phyloP scores from a whole-genome alignment of 2,888 invertebrate species.

The Dynastes maya region DNA sequence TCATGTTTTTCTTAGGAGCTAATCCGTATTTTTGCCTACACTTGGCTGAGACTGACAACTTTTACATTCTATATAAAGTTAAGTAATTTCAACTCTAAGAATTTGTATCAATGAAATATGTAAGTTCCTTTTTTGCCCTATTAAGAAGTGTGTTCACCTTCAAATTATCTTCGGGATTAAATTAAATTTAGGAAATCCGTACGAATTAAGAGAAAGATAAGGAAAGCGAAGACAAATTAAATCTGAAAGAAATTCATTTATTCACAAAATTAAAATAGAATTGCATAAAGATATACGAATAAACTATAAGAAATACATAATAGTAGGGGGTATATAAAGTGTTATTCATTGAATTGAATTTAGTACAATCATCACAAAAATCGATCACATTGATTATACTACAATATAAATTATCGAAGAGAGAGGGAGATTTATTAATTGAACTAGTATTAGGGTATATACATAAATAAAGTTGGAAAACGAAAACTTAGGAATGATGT shows the following conservation, averaged over 20 bases:
- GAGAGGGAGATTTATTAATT: slow-evolving; percentile 13
- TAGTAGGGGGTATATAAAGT: slow-evolving; percentile 15
- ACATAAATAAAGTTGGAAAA: slow-evolving; percentile 26
- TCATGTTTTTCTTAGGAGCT: no score
- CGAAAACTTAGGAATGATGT: slow-evolving; percentile 46
- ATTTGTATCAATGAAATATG: no score
- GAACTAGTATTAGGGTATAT: not conserved
- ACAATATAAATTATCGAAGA: slow-evolving; percentile 29
- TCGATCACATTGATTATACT: slow-evolving; percentile 43
- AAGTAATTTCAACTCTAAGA: no score
- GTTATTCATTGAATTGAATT: slow-evolving; percentile 28
- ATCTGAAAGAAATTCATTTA: slow-evolving; percentile 46
- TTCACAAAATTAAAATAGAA: slow-evolving; percentile 48
- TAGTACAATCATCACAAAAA: slow-evolving; percentile 43
- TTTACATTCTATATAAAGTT: no score
- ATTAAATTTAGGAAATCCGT: no score
- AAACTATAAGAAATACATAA: slow-evolving; percentile 44
- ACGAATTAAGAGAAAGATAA: not conserved
- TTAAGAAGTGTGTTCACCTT: no score
- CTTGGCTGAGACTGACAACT: no score
- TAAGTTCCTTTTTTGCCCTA: no score
- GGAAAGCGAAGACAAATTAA: slow-evolving; percentile 29
- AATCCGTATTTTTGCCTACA: no score
- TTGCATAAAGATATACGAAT: slow-evolving; percentile 31
- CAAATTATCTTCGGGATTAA: no score